Percentiles rank a stretch among this genome's conserved stretches.
These are phyloP conservation scores for Uromys caudimaculatus DNA, from an alignment of 2,797 vertebrate genomes.

Conservation along the genomic window DNA sequence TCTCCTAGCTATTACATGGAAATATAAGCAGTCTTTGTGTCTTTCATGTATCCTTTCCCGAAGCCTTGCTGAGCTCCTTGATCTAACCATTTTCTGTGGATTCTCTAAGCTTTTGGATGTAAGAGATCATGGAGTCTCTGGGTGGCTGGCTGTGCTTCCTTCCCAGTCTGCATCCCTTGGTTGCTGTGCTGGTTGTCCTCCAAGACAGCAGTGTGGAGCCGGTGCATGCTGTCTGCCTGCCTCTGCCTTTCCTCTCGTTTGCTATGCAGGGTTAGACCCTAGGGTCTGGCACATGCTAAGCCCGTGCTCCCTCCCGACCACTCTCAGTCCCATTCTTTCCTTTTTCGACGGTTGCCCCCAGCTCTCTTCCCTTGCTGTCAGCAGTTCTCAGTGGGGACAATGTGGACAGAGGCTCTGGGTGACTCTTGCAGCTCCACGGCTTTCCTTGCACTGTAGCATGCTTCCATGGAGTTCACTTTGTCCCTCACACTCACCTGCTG, in stretches of 20 bases:
- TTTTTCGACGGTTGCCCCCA: not conserved
- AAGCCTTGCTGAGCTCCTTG: not conserved
- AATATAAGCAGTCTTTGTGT: not conserved
- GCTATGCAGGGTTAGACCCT: not conserved
- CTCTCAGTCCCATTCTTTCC: not conserved
- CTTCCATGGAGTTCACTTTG: not conserved
- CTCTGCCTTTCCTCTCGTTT: not conserved
- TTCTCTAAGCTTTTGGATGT: not conserved
- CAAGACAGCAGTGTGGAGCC: not conserved
- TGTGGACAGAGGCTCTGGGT: not conserved
- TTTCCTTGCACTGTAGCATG: not conserved
- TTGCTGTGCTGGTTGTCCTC: not conserved
- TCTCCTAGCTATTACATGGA: not conserved
- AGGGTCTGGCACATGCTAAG: not conserved
- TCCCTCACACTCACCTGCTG: not conserved
- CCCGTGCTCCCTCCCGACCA: not conserved
- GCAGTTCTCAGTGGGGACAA: not conserved
- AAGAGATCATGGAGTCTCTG: not conserved
- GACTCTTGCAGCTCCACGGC: too few relatives aligned
- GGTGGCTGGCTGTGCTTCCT: not conserved
- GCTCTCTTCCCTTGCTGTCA: not conserved
- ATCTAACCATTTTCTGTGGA: not conserved
- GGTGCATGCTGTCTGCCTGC: not conserved
- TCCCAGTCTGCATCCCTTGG: not conserved
- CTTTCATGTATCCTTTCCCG: not conserved